phyloP scores from a whole-genome alignment of 2,888 invertebrate genomes.

The Zootermopsis nevadensis region DNA sequence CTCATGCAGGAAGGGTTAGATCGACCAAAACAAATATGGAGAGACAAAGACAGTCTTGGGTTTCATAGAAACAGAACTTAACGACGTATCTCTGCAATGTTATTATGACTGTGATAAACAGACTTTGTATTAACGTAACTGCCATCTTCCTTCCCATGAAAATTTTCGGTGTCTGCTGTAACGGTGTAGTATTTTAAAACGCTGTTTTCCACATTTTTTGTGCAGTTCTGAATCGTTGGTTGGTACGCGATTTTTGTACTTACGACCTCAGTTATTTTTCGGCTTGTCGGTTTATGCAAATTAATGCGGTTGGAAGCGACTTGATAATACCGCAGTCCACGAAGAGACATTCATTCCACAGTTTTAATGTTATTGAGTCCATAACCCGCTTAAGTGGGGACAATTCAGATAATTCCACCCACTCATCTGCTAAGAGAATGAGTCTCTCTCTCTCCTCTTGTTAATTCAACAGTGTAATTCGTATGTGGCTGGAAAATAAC shows the following conservation, averaged over 20 bases:
- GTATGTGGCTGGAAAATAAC: background rate
- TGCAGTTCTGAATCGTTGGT: background rate
- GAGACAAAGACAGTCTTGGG: too few species aligned
- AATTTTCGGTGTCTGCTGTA: background rate
- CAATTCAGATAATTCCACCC: background rate
- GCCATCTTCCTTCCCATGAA: background rate
- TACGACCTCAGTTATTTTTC: background rate
- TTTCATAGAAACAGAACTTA: too few species aligned
- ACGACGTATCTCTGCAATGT: background rate
- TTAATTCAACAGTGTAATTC: background rate
- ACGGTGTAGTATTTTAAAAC: background rate
- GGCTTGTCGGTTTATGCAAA: conserved; percentile 13
- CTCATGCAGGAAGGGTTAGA: too few species aligned
- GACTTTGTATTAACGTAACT: background rate
- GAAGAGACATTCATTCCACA: background rate
- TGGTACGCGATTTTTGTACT: background rate
- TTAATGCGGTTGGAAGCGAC: background rate
- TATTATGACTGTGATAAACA: too few species aligned
- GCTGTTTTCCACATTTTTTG: background rate
- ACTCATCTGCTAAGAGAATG: background rate
- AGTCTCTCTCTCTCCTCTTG: background rate
- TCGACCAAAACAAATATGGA: too few species aligned
- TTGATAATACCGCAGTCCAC: too few species aligned
- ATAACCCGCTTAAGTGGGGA: conserved; percentile 5
- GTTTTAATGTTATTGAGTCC: conserved; percentile 6